Conservation (phyloP, 2,113 vertebrate genomes). For the Paramormyrops kingsleyae region DNA sequence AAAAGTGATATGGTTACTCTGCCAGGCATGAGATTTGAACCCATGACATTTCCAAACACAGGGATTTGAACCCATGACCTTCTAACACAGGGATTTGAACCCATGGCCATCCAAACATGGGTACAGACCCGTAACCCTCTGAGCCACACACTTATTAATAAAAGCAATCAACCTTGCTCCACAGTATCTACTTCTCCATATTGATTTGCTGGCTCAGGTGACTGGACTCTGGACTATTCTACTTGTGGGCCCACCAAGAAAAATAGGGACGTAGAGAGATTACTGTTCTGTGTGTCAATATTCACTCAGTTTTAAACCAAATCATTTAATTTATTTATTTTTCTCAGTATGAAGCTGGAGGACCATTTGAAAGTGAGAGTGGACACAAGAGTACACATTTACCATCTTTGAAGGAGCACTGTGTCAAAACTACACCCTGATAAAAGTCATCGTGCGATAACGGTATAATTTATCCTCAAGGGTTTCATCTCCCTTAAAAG, state of each 20-base stretch:
- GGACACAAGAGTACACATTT: background rate
- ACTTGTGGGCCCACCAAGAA: background rate
- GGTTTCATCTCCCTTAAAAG: background rate
- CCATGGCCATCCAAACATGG: background rate
- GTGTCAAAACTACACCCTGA: background rate
- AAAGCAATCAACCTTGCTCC: slow-evolving; percentile 29
- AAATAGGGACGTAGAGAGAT: background rate
- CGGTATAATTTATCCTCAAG: background rate
- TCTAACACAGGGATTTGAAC: background rate
- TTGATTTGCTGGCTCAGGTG: slow-evolving; percentile 51
- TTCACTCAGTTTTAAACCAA: background rate
- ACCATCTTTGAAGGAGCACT: background rate
- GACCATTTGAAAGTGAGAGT: background rate
- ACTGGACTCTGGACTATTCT: slow-evolving; percentile 55
- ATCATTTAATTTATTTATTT: background rate
- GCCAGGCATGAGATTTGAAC: background rate
- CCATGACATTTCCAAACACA: too few relatives aligned
- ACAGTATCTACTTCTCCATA: slow-evolving; percentile 29
- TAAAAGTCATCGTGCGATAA: background rate
- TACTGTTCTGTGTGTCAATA: background rate
- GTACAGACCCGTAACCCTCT: background rate
- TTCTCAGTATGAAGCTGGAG: background rate
- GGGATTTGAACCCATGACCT: background rate
- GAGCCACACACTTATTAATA: background rate
- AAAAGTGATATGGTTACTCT: background rate